These are phyloP conservation scores for Diadromus collaris DNA, from an alignment of 2,888 invertebrate genomes.

Conservation along the genomic window DNA sequence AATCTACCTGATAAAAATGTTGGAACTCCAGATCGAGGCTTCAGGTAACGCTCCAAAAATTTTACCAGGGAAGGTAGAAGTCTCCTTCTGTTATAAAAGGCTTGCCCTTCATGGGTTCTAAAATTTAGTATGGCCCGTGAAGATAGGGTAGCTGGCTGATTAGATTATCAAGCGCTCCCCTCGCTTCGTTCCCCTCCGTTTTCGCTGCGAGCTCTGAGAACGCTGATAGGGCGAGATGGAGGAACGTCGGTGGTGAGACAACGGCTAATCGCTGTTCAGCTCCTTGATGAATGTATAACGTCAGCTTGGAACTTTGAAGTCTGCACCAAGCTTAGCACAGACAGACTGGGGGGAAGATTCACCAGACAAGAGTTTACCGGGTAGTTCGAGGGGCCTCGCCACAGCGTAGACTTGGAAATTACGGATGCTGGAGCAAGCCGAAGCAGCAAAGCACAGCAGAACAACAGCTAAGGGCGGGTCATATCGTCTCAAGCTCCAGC, in stretches of 20 bases:
- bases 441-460: conserved; percentile 32
- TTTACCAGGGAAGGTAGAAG: neutral
- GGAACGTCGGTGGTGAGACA: conserved; percentile 53
- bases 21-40: no score
- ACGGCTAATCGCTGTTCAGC: conserved; percentile 65
- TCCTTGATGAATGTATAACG: conserved; percentile 64
- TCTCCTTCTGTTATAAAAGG: neutral
- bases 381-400: conserved; percentile 64
- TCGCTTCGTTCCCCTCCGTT: conserved; percentile 5
- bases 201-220: conserved; percentile 29
- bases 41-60: neutral
- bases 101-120: conserved; percentile 23
- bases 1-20: neutral
- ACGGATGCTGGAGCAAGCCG: conserved; percentile 60
- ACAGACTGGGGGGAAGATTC: conserved; percentile 30
- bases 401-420: conserved; percentile 73
- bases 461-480: conserved; percentile 13
- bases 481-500: conserved; percentile 15
- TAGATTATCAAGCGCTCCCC: conserved; percentile 59
- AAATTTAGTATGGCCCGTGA: conserved; percentile 45
- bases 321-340: conserved; percentile 56
- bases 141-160: conserved; percentile 57
- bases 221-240: conserved; percentile 39
- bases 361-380: conserved; percentile 52
- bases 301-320: conserved; percentile 63